These are phyloP conservation scores for Tromatobia lineatoria DNA, from an alignment of 2,888 invertebrate genomes.

Conservation along the genomic window DNA sequence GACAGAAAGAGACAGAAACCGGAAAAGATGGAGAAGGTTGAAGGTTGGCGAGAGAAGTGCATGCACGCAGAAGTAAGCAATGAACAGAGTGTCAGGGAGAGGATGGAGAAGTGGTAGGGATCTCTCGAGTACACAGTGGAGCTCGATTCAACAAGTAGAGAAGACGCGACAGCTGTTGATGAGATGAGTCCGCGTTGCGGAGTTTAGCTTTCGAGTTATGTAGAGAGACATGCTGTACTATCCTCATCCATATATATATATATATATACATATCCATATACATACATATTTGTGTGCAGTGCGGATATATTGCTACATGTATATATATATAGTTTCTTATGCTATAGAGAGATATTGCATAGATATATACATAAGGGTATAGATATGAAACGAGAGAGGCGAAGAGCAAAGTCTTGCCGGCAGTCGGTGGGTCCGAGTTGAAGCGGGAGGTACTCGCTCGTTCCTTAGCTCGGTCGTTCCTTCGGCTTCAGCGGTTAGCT, in stretches of 20 bases:
- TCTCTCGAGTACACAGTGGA: constrained; percentile 38
- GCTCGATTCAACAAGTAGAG: constrained; percentile 79
- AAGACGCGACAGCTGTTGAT: constrained; percentile 79
- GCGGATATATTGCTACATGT: constrained; percentile 46
- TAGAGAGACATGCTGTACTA: constrained; percentile 57
- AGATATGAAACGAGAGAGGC: constrained; percentile 32
- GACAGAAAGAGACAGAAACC: constrained; percentile 30
- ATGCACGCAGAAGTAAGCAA: constrained; percentile 34
- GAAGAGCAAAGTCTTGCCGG: constrained; percentile 64
- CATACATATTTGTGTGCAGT: constrained; percentile 33
- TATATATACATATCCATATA: constrained; percentile 35
- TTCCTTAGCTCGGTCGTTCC: constrained; percentile 48
- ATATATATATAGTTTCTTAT: constrained; percentile 45
- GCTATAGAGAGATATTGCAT: not conserved
- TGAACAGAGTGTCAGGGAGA: constrained; percentile 34
- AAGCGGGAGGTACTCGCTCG: constrained; percentile 60
- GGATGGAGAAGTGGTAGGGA: constrained; percentile 19
- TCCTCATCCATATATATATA: constrained; percentile 39
- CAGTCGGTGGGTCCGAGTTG: constrained; percentile 58
- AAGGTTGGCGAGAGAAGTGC: constrained; percentile 52
- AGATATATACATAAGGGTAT: constrained; percentile 22
- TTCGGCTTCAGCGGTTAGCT: constrained; percentile 48
- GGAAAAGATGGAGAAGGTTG: constrained; percentile 53
- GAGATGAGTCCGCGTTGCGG: constrained; percentile 72
- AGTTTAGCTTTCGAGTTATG: constrained; percentile 69